A percentile compares a stretch with the other conserved stretches of the same genome.
These are phyloP conservation scores for Dynastes maya DNA, from an alignment of 2,888 invertebrate genomes.

Conservation along the genomic window DNA sequence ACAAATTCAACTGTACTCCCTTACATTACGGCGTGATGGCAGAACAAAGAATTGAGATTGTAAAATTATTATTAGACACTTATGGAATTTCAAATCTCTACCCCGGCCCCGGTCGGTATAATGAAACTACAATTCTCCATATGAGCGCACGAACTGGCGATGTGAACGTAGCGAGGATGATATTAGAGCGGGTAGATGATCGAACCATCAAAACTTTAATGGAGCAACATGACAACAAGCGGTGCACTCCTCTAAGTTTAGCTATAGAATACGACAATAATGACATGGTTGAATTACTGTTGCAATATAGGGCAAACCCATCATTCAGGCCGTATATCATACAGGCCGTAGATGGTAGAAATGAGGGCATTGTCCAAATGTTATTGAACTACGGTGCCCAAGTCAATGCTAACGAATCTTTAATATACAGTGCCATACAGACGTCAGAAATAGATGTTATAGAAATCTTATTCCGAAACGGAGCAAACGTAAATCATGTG, in stretches of 20 bases:
- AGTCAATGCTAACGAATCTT: too few species aligned
- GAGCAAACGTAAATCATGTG: not conserved
- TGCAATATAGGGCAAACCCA: not conserved
- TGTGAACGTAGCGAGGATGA: not conserved
- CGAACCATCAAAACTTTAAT: too few species aligned
- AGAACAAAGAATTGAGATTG: not conserved
- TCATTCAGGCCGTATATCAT: too few species aligned
- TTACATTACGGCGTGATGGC: slow-evolving; percentile 4
- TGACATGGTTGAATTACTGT: not conserved
- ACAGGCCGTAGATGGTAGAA: too few species aligned
- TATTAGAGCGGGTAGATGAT: not conserved
- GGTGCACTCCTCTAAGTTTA: not conserved
- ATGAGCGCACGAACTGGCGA: not conserved
- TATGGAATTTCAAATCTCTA: not conserved
- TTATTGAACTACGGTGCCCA: not conserved
- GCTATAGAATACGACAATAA: not conserved
- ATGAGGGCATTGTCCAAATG: too few species aligned
- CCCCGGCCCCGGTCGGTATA: too few species aligned
- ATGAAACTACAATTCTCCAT: not conserved
- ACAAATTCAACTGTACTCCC: not conserved
- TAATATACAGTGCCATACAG: too few species aligned
- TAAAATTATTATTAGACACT: not conserved
- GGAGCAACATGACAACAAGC: too few species aligned
- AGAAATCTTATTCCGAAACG: too few species aligned
- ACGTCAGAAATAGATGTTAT: too few species aligned